phyloP scores from a whole-genome alignment of 2,888 invertebrate genomes.

The Lepidochrysops patricia region DNA sequence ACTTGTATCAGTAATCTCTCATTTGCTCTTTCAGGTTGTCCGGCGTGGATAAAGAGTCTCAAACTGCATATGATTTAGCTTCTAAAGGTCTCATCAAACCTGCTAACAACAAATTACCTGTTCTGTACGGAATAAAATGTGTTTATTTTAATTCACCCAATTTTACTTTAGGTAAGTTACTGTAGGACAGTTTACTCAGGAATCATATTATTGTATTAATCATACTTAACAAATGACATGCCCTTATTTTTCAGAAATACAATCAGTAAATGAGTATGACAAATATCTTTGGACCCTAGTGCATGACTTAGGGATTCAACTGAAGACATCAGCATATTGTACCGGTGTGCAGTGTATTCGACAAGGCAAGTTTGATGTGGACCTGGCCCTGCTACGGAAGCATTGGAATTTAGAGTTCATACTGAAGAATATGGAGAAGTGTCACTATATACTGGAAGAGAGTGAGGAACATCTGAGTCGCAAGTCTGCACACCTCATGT shows the following conservation, averaged over 20 bases:
- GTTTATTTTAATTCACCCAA: constrained; percentile 86
- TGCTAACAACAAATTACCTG: constrained; percentile 77
- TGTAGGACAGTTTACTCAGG: background rate
- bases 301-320: constrained; percentile 86
- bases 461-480: constrained; percentile 62
- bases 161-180: constrained; percentile 83
- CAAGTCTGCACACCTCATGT: constrained; percentile 40
- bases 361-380: constrained; percentile 85
- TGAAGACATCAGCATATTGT: constrained; percentile 88
- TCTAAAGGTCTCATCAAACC: constrained; percentile 88
- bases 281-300: constrained; percentile 84
- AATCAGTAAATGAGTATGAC: constrained; percentile 89
- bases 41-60: constrained; percentile 88
- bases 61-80: constrained; percentile 93
- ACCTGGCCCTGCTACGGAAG: constrained; percentile 85
- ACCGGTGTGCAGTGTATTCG: constrained; percentile 85
- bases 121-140: constrained; percentile 91
- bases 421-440: constrained; percentile 76
- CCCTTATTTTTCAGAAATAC: constrained; percentile 79
- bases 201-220: too few relatives aligned
- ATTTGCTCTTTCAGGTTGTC: constrained; percentile 65
- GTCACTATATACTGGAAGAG: constrained; percentile 66
- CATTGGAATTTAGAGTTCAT: constrained; percentile 86
- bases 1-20: background rate
- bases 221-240: background rate